Evolutionary conservation across 2,888 invertebrate species (phyloP), one percentile per base, ranked within the genome.

Genomic region (Harpagoxenus sublaevis): DNA sequence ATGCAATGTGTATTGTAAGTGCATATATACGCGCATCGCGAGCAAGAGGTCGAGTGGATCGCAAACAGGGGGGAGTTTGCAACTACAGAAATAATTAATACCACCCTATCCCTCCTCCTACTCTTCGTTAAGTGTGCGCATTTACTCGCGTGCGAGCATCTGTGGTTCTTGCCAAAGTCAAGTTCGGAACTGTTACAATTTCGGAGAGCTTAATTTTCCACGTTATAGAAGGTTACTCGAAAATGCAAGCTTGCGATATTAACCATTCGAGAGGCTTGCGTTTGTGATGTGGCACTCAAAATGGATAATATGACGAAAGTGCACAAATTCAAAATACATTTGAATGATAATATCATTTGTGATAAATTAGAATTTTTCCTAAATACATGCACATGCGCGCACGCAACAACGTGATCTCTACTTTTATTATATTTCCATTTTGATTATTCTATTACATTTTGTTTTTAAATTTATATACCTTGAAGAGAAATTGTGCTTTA

Each of bases 51-150:
- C 85, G 79, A 91, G 90, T 86, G 86, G 75, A 88, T 86, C 18
- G 89, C 88, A 91, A 91, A 91, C 88, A 91, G 83, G 15, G 28
- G 74, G 28, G 74, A 70, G 66, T 83, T 79, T 65, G 60, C 85
- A 85, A 84, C 89, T 88, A 68, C 81, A 85, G 88, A 85, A 89
- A 91, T 91, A 92, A 91, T 91, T 92, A 92, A 91, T 91, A 85
- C 88, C 84, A 68, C 77, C 65, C 85, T 84, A 51, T 53, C 18
- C 23, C n/a, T 10, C 18, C 73, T 71, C 60, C 53, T 42, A 9
- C 62, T 35, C 51, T 35, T 39, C 35, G 57, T 48, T 35, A 79
- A 68, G 66, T 77, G 53, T 55, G 55, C 75, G 62, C 79, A 83
- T 85, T 81, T 77, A 35, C 28, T 35, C n/a, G 60, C 23, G 55